A percentile compares a stretch with the other conserved stretches of the same genome.
Evolutionary conservation across 2,888 invertebrate species (phyloP).

Genomic region (Hirtodrosophila cameraria): DNA sequence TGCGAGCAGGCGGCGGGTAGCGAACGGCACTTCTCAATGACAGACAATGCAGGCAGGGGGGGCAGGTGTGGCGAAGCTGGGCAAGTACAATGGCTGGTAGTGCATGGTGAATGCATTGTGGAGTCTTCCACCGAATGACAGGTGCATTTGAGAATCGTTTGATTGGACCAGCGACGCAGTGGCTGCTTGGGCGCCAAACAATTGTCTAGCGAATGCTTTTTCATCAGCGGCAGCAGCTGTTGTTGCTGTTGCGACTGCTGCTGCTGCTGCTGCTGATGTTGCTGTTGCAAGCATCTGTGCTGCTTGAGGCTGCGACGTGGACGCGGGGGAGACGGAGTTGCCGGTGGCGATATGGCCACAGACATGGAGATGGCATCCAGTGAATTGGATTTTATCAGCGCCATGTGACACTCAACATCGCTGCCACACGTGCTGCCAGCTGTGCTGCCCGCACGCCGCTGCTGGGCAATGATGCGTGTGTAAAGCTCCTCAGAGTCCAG

Average conservation of each 20-base stretch:
- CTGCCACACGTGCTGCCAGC: constrained; percentile 28
- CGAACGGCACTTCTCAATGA: constrained; percentile 69
- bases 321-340: constrained; percentile 77
- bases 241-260: constrained; percentile 10
- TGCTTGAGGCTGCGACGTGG: constrained; percentile 75
- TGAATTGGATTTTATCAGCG: constrained; percentile 82
- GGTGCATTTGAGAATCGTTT: constrained; percentile 71
- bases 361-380: constrained; percentile 82
- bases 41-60: constrained; percentile 34
- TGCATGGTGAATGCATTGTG: not conserved
- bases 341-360: constrained; percentile 78
- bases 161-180: constrained; percentile 80
- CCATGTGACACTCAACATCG: constrained; percentile 47
- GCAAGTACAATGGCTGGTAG: constrained; percentile 45
- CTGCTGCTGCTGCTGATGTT: constrained; percentile 46
- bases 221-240: constrained; percentile 57
- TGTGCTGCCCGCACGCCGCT: constrained; percentile 44
- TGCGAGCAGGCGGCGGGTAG: constrained; percentile 54
- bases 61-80: constrained; percentile 15
- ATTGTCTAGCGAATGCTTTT: constrained; percentile 80
- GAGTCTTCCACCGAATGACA: constrained; percentile 55
- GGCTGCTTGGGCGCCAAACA: constrained; percentile 43
- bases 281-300: constrained; percentile 72
- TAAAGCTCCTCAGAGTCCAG: constrained; percentile 83
- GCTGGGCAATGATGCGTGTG: constrained; percentile 81